Evolutionary conservation across 1,140 invertebrate species (phyloP).

Genomic region (Drosophila biarmipes): DNA sequence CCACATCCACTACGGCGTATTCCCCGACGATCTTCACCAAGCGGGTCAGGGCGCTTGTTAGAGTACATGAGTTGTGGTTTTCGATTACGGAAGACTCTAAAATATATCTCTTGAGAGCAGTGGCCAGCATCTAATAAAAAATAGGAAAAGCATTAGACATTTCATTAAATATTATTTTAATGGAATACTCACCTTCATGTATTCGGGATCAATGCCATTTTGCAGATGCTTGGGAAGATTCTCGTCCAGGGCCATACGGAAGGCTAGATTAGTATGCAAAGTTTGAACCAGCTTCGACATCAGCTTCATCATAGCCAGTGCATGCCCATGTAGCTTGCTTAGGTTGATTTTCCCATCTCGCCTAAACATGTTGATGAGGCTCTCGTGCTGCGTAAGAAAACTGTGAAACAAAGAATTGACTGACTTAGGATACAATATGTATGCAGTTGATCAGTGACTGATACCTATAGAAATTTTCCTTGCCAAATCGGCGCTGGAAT

Average conservation of each 20-base stretch:
- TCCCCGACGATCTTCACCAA: slow-evolving; percentile 32
- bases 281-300: slow-evolving; percentile 20
- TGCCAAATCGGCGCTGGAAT: slow-evolving; percentile 46
- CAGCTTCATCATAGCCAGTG: slow-evolving; percentile 41
- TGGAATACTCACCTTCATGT: slow-evolving; percentile 37
- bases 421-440: accelerated
- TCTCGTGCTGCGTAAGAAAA: slow-evolving; percentile 28
- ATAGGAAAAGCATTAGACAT: background rate
- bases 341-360: slow-evolving; percentile 20
- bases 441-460: background rate
- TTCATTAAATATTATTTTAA: too few species aligned
- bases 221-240: slow-evolving; percentile 32
- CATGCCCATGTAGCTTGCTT: slow-evolving; percentile 24
- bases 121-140: slow-evolving; percentile 19
- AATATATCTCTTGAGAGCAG: slow-evolving; percentile 28
- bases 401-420: background rate
- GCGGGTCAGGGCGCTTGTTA: slow-evolving; percentile 9
- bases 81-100: slow-evolving; percentile 23
- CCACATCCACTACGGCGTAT: slow-evolving; percentile 24
- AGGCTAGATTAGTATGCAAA: slow-evolving; percentile 26
- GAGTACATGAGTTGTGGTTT: slow-evolving; percentile 25
- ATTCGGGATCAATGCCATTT: slow-evolving; percentile 11
- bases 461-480: slow-evolving; percentile 43
- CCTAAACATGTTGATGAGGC: slow-evolving; percentile 31
- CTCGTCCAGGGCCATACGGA: slow-evolving; percentile 40